Conservation (phyloP, 2,113 vertebrate species). For the Natator depressus region DNA sequence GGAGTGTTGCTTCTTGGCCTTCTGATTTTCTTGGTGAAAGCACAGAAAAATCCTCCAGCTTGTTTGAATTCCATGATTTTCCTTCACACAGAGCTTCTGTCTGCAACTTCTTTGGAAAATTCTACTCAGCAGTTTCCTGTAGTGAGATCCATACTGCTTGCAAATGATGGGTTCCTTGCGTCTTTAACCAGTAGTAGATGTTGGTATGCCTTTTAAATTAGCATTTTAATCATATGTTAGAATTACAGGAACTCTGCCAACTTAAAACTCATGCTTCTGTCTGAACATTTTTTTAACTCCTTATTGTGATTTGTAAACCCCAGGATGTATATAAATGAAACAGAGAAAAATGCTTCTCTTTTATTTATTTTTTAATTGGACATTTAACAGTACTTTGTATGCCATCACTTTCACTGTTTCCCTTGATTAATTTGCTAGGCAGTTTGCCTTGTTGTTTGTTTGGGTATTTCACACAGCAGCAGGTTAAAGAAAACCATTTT, state of each 20-base stretch:
- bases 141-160: not conserved
- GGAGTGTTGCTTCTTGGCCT: not conserved
- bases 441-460: not conserved
- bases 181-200: constrained; percentile 33
- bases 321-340: not conserved
- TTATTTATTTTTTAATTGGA: accelerated
- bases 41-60: not conserved
- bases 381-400: not conserved
- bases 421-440: accelerated
- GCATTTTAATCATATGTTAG: not conserved
- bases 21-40: not conserved
- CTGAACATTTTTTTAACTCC: not conserved
- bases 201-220: constrained; percentile 55
- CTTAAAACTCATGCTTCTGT: not conserved
- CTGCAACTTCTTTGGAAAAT: not conserved
- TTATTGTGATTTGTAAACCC: not conserved
- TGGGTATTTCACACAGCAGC: not conserved
- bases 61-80: not conserved
- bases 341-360: not conserved
- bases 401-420: not conserved
- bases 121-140: not conserved
- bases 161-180: constrained; percentile 65
- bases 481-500: not conserved
- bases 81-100: not conserved
- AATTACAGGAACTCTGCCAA: constrained; percentile 37